A percentile compares a stretch with the other conserved stretches of the same genome.
These are phyloP conservation scores for Leptobrachium leishanense DNA, from an alignment of 2,113 vertebrate species.

Conservation along the genomic window DNA sequence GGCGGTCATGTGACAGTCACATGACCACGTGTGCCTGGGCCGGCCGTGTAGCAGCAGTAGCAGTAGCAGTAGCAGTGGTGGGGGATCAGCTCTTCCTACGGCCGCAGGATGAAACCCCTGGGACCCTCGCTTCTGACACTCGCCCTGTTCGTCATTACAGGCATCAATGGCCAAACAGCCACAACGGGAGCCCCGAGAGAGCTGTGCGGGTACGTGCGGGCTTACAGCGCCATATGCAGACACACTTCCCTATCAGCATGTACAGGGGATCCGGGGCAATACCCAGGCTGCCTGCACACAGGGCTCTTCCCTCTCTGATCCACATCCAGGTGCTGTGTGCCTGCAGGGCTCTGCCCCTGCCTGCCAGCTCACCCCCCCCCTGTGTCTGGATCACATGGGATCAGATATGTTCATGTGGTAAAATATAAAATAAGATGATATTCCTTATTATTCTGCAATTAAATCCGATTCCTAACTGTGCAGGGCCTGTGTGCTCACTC, in stretches of 20 bases:
- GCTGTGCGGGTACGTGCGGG: slow-evolving; percentile 24
- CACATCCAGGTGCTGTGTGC: neutral
- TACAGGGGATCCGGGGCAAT: neutral
- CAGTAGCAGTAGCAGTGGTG: neutral
- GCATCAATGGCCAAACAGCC: neutral
- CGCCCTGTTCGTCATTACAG: neutral
- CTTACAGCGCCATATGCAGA: too few species aligned
- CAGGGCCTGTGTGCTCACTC: too few species aligned
- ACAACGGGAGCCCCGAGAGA: neutral
- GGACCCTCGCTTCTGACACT: neutral
- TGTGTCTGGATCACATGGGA: too few species aligned
- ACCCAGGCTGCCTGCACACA: neutral
- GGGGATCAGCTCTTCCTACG: slow-evolving; percentile 8
- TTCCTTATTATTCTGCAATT: too few species aligned
- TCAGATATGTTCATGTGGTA: too few species aligned
- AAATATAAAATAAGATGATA: too few species aligned
- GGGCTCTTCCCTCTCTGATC: neutral
- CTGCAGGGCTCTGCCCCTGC: too few species aligned
- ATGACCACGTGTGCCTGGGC: slow-evolving; percentile 3
- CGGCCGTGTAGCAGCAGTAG: neutral
- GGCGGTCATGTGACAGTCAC: slow-evolving; percentile 36
- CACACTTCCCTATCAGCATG: slow-evolving; percentile 9
- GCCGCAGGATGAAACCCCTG: slow-evolving; percentile 26
- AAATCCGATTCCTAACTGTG: too few species aligned
- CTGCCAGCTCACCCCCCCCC: too few species aligned